phyloP scores from a whole-genome alignment of 2,113 vertebrate genomes.

The Gopherus flavomarginatus region DNA sequence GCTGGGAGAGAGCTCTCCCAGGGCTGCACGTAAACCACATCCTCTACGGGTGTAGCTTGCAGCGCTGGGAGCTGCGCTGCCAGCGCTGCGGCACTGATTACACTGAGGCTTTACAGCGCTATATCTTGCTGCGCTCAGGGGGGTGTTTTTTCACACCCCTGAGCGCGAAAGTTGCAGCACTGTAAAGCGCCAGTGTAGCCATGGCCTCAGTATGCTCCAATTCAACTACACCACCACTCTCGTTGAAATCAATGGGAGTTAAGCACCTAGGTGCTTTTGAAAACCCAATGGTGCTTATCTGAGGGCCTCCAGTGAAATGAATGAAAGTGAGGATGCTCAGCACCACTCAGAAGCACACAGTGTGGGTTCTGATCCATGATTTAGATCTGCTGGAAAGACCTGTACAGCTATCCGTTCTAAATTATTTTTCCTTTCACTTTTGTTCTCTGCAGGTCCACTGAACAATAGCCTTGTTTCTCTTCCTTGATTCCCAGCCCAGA shows the following conservation, averaged over 20 bases:
- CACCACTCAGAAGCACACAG: neutral
- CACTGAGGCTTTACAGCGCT: no score
- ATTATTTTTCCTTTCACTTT: conserved; percentile 3
- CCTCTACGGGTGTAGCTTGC: no score
- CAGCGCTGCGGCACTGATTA: no score
- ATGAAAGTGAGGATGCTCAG: neutral
- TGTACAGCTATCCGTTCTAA: neutral
- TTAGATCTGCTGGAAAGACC: neutral
- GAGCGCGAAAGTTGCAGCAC: no score
- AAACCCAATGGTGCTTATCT: neutral
- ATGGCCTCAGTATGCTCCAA: neutral
- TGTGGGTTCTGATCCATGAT: neutral
- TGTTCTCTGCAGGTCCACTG: neutral
- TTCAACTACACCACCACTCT: neutral
- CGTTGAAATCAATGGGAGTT: neutral
- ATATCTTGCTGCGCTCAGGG: no score
- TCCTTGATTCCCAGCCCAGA: conserved; percentile 34
- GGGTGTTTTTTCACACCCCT: no score
- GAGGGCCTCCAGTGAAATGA: neutral
- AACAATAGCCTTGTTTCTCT: conserved; percentile 22
- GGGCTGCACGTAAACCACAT: no score
- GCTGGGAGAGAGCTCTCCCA: no score
- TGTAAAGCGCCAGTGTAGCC: no score
- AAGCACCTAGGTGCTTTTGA: neutral
- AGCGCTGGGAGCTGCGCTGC: no score